Evolutionary conservation across 2,797 vertebrate genomes (phyloP).

Genomic region (Myotis pilosus): DNA sequence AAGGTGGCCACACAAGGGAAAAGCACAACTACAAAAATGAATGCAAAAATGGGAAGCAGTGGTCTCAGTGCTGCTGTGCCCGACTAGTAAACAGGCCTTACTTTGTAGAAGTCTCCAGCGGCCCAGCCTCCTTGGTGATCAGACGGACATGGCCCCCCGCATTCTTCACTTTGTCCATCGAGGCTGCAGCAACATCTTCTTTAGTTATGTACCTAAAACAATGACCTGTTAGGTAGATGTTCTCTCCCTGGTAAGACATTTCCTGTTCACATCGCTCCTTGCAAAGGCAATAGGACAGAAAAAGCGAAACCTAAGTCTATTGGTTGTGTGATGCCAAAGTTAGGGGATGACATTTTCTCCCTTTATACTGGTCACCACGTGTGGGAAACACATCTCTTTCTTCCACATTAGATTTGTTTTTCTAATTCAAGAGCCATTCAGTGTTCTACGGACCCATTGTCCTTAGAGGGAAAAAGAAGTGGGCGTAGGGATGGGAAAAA

Average conservation of each 20-base stretch:
- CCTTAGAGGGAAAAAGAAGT: no score
- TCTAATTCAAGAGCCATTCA: slow-evolving; percentile 10
- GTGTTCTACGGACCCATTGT: background rate
- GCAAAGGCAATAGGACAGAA: background rate
- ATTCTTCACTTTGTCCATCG: slow-evolving; percentile 88
- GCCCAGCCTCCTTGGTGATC: slow-evolving; percentile 83
- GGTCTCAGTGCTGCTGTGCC: background rate
- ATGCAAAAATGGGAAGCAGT: background rate
- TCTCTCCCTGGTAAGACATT: background rate
- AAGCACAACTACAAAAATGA: background rate
- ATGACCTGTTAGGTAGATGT: slow-evolving; percentile 11
- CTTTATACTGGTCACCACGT: background rate
- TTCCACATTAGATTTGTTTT: slow-evolving; percentile 35
- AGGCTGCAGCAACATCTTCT: slow-evolving; percentile 92
- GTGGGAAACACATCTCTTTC: background rate
- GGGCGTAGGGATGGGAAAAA: no score
- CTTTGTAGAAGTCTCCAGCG: slow-evolving; percentile 45
- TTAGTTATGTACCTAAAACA: slow-evolving; percentile 90
- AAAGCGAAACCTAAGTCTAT: background rate
- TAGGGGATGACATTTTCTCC: background rate
- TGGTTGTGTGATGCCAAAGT: background rate
- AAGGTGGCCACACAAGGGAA: background rate
- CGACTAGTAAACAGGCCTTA: slow-evolving; percentile 67
- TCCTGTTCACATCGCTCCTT: background rate
- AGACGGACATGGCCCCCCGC: slow-evolving; percentile 90